Base-by-base conservation (phyloP, 2,113 vertebrate species). In the Phalacrocorax carbo region DNA sequence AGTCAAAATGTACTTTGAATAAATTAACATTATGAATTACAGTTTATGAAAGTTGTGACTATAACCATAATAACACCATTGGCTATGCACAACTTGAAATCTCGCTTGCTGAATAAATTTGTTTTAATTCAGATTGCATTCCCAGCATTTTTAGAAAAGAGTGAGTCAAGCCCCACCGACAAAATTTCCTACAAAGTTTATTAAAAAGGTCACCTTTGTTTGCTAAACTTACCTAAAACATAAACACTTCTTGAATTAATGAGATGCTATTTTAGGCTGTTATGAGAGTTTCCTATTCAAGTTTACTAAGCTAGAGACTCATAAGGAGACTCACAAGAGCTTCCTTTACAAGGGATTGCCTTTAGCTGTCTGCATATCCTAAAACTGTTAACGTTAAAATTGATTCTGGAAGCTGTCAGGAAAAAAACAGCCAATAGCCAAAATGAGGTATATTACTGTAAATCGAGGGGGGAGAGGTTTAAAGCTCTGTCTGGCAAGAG, bases 401-500 rank as follows among this genome's bases (percentile, higher is more conserved):
- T 72, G 42, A 62, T 69, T 61, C 62, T 89, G 51, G 76, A 94
- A 96, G 23, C 58, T 86, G 36, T 48, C 46, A 66, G 5, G 3
- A 38, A 89, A 71, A 68, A 91, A 38, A 0, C 49, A 91, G 44
- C 73, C 13, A 12, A 86, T n/a, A 88, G 36, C 30, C 65, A 20
- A 85, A 88, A 72, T 90, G 38, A 91, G 72, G 80, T 77, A 25
- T n/a, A 21, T 95, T 94, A 68, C 92, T 97, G 80, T 95, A 89
- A 96, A 87, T 26, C 89, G 79, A 38, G 71, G 62, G 30, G 42
- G 20, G 77, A n/a, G 71, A 91, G 93, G 62, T 93, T 96, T 96
- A 95, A 96, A 95, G 79, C 96, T 97, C 93, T 91, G 73, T 69
- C 96, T 98, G 98, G 98, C 92, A 98, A 96, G 94, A 91, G 96